These are phyloP conservation scores for Yponomeuta plumbellus DNA, from an alignment of 2,888 invertebrate genomes.

Conservation along the genomic window DNA sequence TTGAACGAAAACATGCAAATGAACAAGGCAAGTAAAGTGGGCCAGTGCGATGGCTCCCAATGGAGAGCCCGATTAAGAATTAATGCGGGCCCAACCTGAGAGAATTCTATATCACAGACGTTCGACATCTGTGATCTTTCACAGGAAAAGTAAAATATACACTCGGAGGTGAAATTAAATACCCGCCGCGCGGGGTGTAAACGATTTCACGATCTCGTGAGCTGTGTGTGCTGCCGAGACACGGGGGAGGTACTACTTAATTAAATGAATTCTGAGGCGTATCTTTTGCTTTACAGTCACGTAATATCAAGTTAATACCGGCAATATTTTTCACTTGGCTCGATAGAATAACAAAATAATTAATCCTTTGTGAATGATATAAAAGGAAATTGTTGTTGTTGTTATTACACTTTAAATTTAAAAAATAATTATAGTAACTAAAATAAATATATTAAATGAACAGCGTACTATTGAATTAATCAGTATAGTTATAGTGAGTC, in stretches of 20 bases:
- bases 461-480: too few species aligned
- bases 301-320: background rate
- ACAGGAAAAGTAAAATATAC: background rate
- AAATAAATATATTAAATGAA: too few species aligned
- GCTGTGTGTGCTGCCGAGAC: background rate
- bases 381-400: too few species aligned
- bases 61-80: background rate
- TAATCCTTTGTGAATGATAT: too few species aligned
- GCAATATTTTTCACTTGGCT: background rate
- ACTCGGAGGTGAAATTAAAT: background rate
- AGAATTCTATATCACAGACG: background rate
- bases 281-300: background rate
- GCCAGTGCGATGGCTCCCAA: background rate
- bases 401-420: too few species aligned
- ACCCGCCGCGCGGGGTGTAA: background rate
- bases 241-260: background rate
- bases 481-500: too few species aligned
- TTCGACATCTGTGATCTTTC: background rate
- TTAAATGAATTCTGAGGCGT: background rate
- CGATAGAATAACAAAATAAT: too few species aligned
- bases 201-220: background rate
- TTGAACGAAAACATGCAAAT: slow-evolving; percentile 4
- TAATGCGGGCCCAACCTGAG: background rate
- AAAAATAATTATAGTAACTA: too few species aligned
- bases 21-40: background rate